A percentile compares a stretch with the other conserved stretches of the same genome.
Conservation (phyloP, 2,113 vertebrate species). For the Origma solitaria region DNA sequence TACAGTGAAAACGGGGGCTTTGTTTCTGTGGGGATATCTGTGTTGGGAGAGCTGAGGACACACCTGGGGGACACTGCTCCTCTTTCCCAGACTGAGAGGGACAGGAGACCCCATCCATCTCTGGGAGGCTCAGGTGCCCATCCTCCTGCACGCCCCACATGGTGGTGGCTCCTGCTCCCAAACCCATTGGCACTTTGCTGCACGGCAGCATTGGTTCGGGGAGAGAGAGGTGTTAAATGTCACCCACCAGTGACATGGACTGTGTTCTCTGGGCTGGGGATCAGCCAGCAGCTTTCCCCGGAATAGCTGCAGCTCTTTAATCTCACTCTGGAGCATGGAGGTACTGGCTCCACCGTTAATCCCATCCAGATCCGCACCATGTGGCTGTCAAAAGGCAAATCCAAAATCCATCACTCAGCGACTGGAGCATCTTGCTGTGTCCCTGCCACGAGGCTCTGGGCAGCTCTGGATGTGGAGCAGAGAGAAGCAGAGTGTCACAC, state of each 20-base stretch:
- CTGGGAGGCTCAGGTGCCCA: accelerated
- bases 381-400: neutral
- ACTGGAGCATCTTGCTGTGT: neutral
- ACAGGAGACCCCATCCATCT: accelerated
- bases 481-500: neutral
- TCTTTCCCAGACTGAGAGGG: neutral
- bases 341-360: neutral
- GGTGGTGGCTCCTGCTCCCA: neutral
- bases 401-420: neutral
- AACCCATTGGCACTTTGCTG: accelerated
- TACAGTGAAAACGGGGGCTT: neutral
- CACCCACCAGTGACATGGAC: neutral
- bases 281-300: neutral
- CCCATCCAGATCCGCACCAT: accelerated
- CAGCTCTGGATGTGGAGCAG: neutral
- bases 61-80: neutral
- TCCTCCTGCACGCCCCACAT: accelerated
- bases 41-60: neutral
- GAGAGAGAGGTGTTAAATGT: neutral
- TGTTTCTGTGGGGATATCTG: neutral
- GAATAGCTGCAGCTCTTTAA: neutral
- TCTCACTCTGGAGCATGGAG: neutral
- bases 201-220: accelerated
- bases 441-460: neutral
- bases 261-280: neutral